Base-by-base conservation (phyloP, 2,888 invertebrate genomes). In the Agrypnus murinus region DNA sequence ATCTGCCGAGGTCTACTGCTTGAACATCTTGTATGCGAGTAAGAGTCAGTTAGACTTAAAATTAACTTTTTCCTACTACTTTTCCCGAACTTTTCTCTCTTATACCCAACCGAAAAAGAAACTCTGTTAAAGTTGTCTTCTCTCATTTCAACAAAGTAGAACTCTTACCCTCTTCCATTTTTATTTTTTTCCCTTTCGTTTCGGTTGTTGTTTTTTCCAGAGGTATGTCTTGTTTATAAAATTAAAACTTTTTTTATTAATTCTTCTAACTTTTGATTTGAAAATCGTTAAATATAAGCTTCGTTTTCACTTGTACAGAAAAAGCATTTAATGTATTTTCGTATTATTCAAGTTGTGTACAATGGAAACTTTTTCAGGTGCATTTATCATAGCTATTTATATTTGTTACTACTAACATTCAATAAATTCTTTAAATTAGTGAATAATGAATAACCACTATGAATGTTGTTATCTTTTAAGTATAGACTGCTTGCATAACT, bases 11-110 rank as follows among this genome's bases (percentile, higher is more conserved):
- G 25, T 5, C 25, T 25, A 25, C 25, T 25, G 65, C 73, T 73
- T 75, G 78, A 78, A 80, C 80, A 78, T 80, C 79, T 81, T 79
- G 79, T 79, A 78, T 77, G 79, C 80, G 77, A 75, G 64, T 77
- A 75, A 78, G 79, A 81, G 78, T 80, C 77, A 81, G 80, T 81
- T 81, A 80, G 80, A 78, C 80, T 81, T 80, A 81, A 82, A 69
- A 81, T 82, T 79, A 80, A 81, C 80, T 82, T 82, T n/a, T 82
- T 75, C 25, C 76, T 72, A 69, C 77, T 75, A 65, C 76, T 75
- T n/a, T n/a, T n/a, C 70, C 60, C 14, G 36, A 55, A 55, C 55
- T 55, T 55, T 55, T 55, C 36, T 36, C 5, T 1, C 55, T 7
- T 40, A n/a, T n/a, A 25, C 25, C 25, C 25, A 25, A n/a, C n/a